These are phyloP conservation scores for Antheraea assamensis DNA, from an alignment of 2,888 invertebrate genomes.

Conservation along the genomic window DNA sequence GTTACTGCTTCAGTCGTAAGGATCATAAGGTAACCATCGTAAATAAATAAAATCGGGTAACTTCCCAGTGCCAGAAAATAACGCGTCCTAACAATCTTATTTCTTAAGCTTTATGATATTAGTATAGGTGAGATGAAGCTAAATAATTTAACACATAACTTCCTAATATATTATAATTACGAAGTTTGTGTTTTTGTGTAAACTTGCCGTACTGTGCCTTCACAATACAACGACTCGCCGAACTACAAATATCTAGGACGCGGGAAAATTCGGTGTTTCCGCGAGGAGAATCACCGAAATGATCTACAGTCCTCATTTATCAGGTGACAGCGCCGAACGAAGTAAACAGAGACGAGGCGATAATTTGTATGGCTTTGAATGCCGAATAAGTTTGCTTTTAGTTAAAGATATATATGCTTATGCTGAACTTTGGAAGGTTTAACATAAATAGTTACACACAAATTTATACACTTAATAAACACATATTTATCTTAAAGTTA, in stretches of 20 bases:
- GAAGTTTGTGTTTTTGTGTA: neutral
- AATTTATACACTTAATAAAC: neutral
- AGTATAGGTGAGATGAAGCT: no score
- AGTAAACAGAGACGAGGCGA: constrained; percentile 18
- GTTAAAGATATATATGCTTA: neutral
- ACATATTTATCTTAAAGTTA: no score
- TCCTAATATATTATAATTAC: neutral
- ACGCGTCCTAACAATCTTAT: no score
- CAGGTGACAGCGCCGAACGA: constrained; percentile 21
- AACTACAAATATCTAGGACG: constrained; percentile 22
- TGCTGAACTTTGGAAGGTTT: neutral
- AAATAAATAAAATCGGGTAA: no score
- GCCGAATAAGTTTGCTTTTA: constrained; percentile 13
- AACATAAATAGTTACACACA: neutral
- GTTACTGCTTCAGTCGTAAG: no score
- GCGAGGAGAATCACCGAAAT: constrained; percentile 25
- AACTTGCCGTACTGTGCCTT: constrained; percentile 7
- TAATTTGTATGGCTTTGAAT: constrained; percentile 19
- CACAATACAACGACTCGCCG: neutral
- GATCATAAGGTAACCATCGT: no score
- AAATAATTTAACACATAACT: neutral
- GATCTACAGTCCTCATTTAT: constrained; percentile 33
- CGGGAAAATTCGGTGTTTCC: constrained; percentile 9
- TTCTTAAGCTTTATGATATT: no score
- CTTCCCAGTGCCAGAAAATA: no score